Conservation (phyloP, 1,140 invertebrate species). For the Eumaeus atala region DNA sequence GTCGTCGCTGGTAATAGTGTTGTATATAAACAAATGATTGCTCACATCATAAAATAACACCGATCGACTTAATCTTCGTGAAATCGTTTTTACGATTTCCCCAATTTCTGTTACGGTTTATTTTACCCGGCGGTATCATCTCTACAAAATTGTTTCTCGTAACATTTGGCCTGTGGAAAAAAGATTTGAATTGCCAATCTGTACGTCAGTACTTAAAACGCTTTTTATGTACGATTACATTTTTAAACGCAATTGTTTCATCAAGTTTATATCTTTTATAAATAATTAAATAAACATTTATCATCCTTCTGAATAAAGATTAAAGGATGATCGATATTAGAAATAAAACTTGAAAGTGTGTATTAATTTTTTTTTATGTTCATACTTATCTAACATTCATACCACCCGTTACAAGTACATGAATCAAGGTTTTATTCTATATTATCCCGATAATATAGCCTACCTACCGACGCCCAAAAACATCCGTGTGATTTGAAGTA, state of each 20-base stretch:
- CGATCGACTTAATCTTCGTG: slow-evolving; percentile 61
- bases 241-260: slow-evolving; percentile 21
- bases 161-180: slow-evolving; percentile 33
- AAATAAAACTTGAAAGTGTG: too few species aligned
- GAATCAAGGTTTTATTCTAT: too few species aligned
- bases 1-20: too few species aligned
- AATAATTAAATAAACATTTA: too few species aligned
- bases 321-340: too few species aligned
- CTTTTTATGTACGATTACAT: slow-evolving; percentile 29
- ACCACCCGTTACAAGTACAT: too few species aligned
- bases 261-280: not conserved
- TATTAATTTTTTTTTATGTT: too few species aligned
- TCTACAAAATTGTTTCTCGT: slow-evolving; percentile 61
- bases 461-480: too few species aligned
- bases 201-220: slow-evolving; percentile 26
- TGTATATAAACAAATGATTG: slow-evolving; percentile 14
- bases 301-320: too few species aligned
- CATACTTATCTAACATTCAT: too few species aligned
- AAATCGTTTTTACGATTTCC: slow-evolving; percentile 63
- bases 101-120: slow-evolving; percentile 64
- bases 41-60: slow-evolving; percentile 27
- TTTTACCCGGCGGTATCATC: slow-evolving; percentile 65
- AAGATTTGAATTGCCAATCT: slow-evolving; percentile 34
- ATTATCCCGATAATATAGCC: too few species aligned
- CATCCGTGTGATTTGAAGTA: too few species aligned